Evolutionary conservation across 2,113 vertebrate species (phyloP).

Genomic region (Petromus typicus): DNA sequence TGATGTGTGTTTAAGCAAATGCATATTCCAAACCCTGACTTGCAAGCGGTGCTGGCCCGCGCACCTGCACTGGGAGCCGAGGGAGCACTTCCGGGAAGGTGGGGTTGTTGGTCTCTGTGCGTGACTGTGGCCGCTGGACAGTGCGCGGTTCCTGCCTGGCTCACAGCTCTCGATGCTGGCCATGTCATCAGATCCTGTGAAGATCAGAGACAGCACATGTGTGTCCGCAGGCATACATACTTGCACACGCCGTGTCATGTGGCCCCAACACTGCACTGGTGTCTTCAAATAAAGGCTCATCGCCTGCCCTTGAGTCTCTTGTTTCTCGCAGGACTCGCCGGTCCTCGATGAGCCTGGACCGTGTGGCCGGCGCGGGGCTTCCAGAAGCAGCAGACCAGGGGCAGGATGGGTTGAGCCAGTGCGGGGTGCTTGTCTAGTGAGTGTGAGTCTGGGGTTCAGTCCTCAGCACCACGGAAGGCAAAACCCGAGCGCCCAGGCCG

Average conservation of each 20-base stretch:
- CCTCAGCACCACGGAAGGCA: background rate
- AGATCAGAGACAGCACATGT: too few relatives aligned
- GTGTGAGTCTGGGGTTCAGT: background rate
- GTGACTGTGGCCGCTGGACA: too few relatives aligned
- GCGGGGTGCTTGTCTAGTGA: too few relatives aligned
- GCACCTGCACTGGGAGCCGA: background rate
- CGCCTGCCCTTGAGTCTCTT: background rate
- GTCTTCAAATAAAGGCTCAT: background rate
- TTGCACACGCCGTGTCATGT: background rate
- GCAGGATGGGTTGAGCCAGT: background rate
- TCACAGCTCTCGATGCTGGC: background rate
- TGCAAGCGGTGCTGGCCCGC: background rate
- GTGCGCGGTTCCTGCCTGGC: background rate
- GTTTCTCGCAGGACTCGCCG: background rate
- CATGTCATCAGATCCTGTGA: background rate
- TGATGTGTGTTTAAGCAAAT: background rate
- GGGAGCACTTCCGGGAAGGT: background rate
- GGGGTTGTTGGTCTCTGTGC: fast-evolving
- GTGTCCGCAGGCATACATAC: fast-evolving
- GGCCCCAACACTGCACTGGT: background rate
- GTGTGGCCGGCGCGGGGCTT: background rate
- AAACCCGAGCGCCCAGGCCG: background rate
- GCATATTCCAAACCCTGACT: background rate
- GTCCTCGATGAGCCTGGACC: background rate
- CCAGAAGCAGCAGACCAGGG: background rate